Base-by-base conservation (phyloP, 2,113 vertebrate genomes). In the Chloropsis cyanopogon region DNA sequence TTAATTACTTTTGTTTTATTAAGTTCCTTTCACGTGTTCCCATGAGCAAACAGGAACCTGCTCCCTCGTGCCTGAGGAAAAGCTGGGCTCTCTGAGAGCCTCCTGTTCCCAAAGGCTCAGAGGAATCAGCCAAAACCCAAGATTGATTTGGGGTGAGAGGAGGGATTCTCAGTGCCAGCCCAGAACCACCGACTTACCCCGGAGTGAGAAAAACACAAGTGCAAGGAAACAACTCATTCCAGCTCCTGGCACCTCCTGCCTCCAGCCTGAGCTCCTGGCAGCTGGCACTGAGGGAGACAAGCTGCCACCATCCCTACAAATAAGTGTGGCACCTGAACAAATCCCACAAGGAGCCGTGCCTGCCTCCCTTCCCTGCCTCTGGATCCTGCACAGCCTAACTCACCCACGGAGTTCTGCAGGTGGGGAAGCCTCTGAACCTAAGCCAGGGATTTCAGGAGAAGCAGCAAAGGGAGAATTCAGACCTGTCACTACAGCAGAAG, bases 391-490 rank as follows among this genome's bases (percentile, higher is more conserved):
- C 37, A 37, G 37, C 37, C 10, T 0, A 11, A 12, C 7, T 3
- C 2, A 66, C 26, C 63, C 3, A 2, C 0, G 17, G 35, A 56
- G 22, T 1, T 15, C 23, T 18, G 5, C 33, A 42, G 75, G 29
- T 18, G 44, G 29, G 53, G 12, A 12, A 68, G 15, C 33, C 82
- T 46, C 49, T 16, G 39, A 39, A 13, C 47, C 59, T 4, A 23
- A 76, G 6, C 7, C 35, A 26, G 11, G 15, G 20, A 52, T 42
- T 35, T 56, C 50, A 57, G 49, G 23, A 78, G 56, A 28, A 84
- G 60, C 9, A 81, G 46, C 39, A 70, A 16, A 26, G 26, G n/a
- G 37, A 70, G 42, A 49, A 66, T 7, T 24, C n/a, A 11, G 49
- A 65, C 20, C 41, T 24, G 42, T 11, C 29, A 26, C 79, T 13